Conservation (phyloP, 2,888 invertebrate genomes). For the Phytoseiulus persimilis region DNA sequence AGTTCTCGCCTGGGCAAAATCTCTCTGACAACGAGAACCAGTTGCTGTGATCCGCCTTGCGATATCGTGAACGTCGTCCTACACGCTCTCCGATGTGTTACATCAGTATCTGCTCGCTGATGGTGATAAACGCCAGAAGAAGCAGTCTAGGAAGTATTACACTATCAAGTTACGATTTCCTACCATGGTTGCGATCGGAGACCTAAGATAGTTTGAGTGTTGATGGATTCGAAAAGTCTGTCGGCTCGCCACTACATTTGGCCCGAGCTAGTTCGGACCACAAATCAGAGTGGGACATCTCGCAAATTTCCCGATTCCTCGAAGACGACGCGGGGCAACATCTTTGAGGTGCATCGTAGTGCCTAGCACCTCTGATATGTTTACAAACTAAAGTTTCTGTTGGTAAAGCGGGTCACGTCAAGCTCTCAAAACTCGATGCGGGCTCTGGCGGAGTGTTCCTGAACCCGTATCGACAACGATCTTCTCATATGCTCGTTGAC, state of each 20-base stretch:
- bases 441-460: not conserved
- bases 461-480: not conserved
- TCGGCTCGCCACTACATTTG: too few relatives aligned
- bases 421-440: not conserved
- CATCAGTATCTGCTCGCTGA: not conserved
- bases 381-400: not conserved
- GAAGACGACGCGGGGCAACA: too few relatives aligned
- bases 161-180: not conserved
- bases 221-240: too few relatives aligned
- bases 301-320: not conserved
- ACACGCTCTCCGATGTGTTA: not conserved
- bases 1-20: not conserved
- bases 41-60: not conserved
- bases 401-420: not conserved
- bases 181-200: not conserved
- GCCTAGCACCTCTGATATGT: not conserved
- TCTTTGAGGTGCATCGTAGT: not conserved
- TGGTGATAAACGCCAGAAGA: not conserved
- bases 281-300: not conserved
- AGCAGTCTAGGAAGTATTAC: not conserved
- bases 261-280: not conserved
- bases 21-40: not conserved
- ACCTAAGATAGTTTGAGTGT: not conserved
- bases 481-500: not conserved
- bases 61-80: not conserved